A percentile compares a stretch with the other conserved stretches of the same genome.
Conservation (phyloP, 2,888 invertebrate species). For the Acholoe squamosa region DNA sequence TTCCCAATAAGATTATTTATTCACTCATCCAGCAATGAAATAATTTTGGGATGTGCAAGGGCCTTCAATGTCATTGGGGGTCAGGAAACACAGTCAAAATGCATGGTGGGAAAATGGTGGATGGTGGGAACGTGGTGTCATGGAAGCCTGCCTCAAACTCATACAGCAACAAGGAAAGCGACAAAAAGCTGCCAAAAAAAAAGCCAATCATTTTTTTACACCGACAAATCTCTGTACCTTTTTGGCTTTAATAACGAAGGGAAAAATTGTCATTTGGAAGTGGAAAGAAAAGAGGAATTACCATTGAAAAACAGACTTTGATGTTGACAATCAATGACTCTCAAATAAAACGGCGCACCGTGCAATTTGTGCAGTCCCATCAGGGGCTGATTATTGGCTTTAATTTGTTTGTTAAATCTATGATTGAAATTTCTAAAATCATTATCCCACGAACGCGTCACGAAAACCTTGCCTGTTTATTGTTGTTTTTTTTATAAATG, state of each 20-base stretch:
- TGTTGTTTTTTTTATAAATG: too few relatives aligned
- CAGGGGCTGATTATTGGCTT: background rate
- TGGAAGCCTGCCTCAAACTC: background rate
- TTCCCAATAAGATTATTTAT: too few relatives aligned
- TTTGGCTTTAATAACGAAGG: background rate
- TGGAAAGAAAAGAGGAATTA: background rate
- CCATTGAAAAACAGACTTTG: background rate
- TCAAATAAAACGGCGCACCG: background rate
- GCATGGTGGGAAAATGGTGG: background rate
- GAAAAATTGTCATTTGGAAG: background rate
- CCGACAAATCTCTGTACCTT: background rate
- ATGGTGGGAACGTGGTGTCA: background rate
- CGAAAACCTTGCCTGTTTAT: too few relatives aligned
- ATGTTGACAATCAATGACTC: conserved; percentile 7
- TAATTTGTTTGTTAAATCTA: conserved; percentile 27
- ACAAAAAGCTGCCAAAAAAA: background rate
- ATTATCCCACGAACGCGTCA: too few relatives aligned
- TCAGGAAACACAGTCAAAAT: background rate
- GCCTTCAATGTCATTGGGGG: background rate
- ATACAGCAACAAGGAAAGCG: background rate
- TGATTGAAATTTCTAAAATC: background rate
- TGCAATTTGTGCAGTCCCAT: background rate
- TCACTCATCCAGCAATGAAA: too few relatives aligned
- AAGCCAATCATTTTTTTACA: background rate
- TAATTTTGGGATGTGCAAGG: too few relatives aligned